phyloP scores from a whole-genome alignment of 2,797 vertebrate species.

The Melanotaenia nigrans region DNA sequence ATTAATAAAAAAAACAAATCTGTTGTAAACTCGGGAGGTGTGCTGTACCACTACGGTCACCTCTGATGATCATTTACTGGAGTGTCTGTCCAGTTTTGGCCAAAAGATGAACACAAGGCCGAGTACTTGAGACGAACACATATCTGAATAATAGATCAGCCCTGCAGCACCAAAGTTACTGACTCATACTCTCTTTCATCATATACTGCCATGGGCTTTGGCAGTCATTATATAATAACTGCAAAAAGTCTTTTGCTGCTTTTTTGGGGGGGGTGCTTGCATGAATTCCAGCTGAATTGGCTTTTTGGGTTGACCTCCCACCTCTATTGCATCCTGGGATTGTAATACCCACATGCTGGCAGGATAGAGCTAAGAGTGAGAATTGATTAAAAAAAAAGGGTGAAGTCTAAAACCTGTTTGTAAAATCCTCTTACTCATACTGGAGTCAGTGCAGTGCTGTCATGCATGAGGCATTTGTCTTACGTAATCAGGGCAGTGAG shows the following conservation, averaged over 20 bases:
- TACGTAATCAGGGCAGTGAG: conserved; percentile 54
- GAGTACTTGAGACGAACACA: conserved; percentile 33
- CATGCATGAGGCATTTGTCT: conserved; percentile 38
- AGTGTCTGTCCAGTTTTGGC: conserved; percentile 13
- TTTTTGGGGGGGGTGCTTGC: conserved; percentile 23
- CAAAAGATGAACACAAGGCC: conserved; percentile 29
- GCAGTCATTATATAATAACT: conserved; percentile 69
- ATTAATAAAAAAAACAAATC: too few species aligned
- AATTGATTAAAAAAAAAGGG: conserved; percentile 27
- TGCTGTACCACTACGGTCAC: neutral
- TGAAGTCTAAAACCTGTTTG: conserved; percentile 41
- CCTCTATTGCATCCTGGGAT: conserved; percentile 13
- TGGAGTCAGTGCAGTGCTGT: conserved; percentile 33
- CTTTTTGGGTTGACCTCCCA: conserved; percentile 31
- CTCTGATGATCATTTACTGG: neutral
- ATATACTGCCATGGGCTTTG: conserved; percentile 41
- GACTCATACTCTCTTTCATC: conserved; percentile 57
- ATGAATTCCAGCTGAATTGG: conserved; percentile 23
- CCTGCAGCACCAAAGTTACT: conserved; percentile 49
- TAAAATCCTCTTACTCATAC: conserved; percentile 59
- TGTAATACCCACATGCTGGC: conserved; percentile 17
- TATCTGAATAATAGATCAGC: conserved; percentile 70
- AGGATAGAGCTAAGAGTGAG: conserved; percentile 25
- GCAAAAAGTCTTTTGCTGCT: conserved; percentile 48
- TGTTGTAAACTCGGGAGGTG: too few species aligned